Percentiles rank a stretch among this genome's conserved stretches.
These are phyloP conservation scores for Pygmarrhopalites habei DNA, from an alignment of 1,140 invertebrate genomes.

Conservation along the genomic window DNA sequence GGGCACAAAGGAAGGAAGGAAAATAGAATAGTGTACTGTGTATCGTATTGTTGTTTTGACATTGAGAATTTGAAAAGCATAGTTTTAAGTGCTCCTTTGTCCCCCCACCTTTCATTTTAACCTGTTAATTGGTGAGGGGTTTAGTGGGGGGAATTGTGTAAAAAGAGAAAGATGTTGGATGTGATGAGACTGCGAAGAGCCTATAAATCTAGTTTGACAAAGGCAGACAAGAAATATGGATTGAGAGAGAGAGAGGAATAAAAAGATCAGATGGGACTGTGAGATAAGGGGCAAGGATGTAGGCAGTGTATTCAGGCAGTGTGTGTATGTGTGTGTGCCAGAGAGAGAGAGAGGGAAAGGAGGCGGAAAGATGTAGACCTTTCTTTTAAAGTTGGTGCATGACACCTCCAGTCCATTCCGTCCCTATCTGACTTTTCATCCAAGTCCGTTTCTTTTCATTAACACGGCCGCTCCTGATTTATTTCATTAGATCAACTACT, in stretches of 20 bases:
- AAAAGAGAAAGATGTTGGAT: no score
- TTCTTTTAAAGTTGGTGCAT: conserved; percentile 12
- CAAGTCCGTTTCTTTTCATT: conserved; percentile 33
- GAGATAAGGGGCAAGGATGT: conserved; percentile 1
- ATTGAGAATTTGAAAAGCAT: no score
- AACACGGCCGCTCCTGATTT: conserved; percentile 32
- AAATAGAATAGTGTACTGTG: no score
- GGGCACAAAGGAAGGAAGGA: no score
- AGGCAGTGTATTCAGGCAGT: neutral
- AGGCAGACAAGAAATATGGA: conserved; percentile 1
- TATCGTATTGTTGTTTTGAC: no score
- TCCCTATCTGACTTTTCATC: conserved; percentile 20
- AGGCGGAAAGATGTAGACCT: conserved; percentile 9
- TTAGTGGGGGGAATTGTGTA: no score
- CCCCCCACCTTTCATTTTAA: no score
- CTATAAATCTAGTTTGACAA: no score
- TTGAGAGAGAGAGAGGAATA: neutral
- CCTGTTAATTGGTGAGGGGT: no score
- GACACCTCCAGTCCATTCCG: conserved; percentile 23
- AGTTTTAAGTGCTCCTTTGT: no score
- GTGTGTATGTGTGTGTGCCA: neutral
- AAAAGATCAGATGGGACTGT: neutral
- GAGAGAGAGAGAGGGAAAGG: neutral
- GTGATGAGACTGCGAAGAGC: no score
- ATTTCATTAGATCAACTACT: conserved; percentile 35